Conservation (phyloP, 1,140 invertebrate genomes). For the Drosophila burlai region DNA sequence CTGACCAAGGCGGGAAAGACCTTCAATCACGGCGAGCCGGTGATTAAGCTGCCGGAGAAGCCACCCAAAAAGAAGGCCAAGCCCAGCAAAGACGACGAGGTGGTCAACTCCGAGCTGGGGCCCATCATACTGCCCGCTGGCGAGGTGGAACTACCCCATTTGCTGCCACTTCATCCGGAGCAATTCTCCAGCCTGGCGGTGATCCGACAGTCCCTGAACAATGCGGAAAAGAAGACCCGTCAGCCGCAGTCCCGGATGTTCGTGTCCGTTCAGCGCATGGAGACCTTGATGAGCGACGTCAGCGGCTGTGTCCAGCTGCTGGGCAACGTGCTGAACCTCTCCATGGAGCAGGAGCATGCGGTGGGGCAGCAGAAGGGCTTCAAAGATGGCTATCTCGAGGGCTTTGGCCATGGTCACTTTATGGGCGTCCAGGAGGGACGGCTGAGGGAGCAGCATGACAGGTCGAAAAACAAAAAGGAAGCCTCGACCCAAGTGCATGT, state of each 20-base stretch:
- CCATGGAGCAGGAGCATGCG: slow-evolving; percentile 69
- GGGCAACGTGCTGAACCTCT: slow-evolving; percentile 61
- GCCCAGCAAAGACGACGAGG: background rate
- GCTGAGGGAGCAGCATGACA: slow-evolving; percentile 9
- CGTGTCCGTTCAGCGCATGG: slow-evolving; percentile 40
- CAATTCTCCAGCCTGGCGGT: slow-evolving; percentile 52
- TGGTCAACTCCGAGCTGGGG: slow-evolving; percentile 30
- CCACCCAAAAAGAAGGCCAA: background rate
- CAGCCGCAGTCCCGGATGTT: slow-evolving; percentile 27
- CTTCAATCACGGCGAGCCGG: slow-evolving; percentile 1
- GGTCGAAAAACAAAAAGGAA: background rate
- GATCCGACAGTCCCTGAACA: slow-evolving; percentile 43
- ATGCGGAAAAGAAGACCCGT: slow-evolving; percentile 16
- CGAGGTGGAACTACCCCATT: slow-evolving; percentile 21
- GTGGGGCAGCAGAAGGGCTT: slow-evolving; percentile 64
- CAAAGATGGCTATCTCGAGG: slow-evolving; percentile 60
- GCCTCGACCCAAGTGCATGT: background rate
- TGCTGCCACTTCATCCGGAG: slow-evolving; percentile 55
- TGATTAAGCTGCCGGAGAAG: background rate
- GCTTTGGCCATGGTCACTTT: slow-evolving; percentile 63
- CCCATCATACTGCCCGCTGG: slow-evolving; percentile 43
- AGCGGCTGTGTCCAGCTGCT: slow-evolving; percentile 46
- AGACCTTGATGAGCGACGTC: slow-evolving; percentile 38
- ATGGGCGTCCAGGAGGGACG: slow-evolving; percentile 66
- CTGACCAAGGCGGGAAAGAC: slow-evolving; percentile 23